Base-by-base conservation (phyloP, 2,113 vertebrate species). In the Mormoops blainvillei region DNA sequence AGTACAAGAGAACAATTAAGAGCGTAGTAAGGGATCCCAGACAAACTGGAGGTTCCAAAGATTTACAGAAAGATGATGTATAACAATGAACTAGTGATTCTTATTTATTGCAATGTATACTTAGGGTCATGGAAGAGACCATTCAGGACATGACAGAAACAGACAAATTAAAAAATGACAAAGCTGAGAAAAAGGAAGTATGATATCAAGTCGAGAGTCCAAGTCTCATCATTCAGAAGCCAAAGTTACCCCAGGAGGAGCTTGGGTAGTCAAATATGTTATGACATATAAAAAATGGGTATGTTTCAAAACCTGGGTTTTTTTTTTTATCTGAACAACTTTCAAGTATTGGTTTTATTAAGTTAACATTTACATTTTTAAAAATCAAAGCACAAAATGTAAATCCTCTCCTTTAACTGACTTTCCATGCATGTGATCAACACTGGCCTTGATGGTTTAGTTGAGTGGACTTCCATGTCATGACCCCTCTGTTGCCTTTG, bases 1-100 rank as follows among this genome's bases (percentile, higher is more conserved):
- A 78, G 48, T 82, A 77, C 24, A 67, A 89, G 82, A 89, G 74
- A 91, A 58, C 94, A 89, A 84, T 94, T 94, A 92, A 89, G 54
- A 95, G n/a, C n/a, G 28, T 45, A 41, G 41, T 78, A 93, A 84
- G 22, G 4, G 50, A 87, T 58, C 52, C 63, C 63, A 84, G 90
- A 90, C 78, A 93, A 97, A 94, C 15, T 22, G 67, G 33, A 78
- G 9, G 68, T 91, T 88, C 68, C 26, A n/a, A 0, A 63, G 88
- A 94, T 83, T 93, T 93, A 70, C 4, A 83, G 89, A 94, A 96
- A 93, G 68, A 71, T 91, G 43, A 68, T 84, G 56, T 63, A 15
- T 78, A 87, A 68, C 36, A 81, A n/a, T 41, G 31, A 74, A 52
- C 10, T 78, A 82, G 85, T 45, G 38, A 58, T 48, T 94, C 50